Conservation (phyloP, 2,113 vertebrate genomes). For the Theristicus caerulescens region DNA sequence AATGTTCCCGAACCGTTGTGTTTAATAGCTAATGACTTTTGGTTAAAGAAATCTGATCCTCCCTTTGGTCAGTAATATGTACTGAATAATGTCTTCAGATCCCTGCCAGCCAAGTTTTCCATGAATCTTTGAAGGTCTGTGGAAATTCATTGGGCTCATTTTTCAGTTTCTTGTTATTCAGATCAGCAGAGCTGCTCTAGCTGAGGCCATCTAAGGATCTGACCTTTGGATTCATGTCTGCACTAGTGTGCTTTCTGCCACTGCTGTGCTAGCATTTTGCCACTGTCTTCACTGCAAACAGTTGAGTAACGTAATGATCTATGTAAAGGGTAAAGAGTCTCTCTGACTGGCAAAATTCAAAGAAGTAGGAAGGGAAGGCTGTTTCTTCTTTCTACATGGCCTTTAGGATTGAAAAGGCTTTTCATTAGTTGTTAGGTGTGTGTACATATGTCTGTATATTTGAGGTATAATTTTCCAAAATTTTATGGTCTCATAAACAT, state of each 20-base stretch:
- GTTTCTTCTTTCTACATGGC: not conserved
- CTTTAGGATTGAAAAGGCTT: slow-evolving; percentile 26
- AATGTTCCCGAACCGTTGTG: slow-evolving; percentile 22
- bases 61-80: slow-evolving; percentile 27
- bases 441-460: slow-evolving; percentile 1
- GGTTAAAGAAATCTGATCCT: slow-evolving; percentile 47
- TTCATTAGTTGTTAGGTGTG: slow-evolving; percentile 16
- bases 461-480: slow-evolving; percentile 51
- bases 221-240: slow-evolving; percentile 23
- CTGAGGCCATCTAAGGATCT: slow-evolving; percentile 49
- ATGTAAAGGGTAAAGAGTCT: not conserved
- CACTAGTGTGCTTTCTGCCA: not conserved
- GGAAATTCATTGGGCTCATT: slow-evolving; percentile 4
- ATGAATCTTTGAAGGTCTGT: slow-evolving; percentile 43
- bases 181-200: not conserved
- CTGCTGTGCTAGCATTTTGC: not conserved
- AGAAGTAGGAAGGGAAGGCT: not conserved
- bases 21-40: slow-evolving; percentile 38
- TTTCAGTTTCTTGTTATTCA: slow-evolving; percentile 36
- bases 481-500: slow-evolving; percentile 7
- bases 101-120: slow-evolving; percentile 46
- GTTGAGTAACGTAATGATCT: not conserved
- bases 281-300: not conserved
- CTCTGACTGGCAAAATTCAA: not conserved
- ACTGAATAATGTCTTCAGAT: slow-evolving; percentile 43